phyloP scores from a whole-genome alignment of 2,113 vertebrate species.

The Cyprinodon tularosa region DNA sequence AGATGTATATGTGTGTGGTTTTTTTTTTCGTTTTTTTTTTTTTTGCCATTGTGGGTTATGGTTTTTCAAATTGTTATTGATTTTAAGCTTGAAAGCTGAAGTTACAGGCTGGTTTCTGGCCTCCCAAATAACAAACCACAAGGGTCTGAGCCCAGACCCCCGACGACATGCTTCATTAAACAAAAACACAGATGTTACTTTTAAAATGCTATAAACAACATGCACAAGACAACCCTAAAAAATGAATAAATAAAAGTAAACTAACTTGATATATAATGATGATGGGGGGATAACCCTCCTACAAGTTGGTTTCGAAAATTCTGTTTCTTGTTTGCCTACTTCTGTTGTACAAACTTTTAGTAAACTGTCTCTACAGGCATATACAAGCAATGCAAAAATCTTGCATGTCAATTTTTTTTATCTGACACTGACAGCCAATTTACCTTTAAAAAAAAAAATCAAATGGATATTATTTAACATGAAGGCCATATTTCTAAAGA shows the following conservation, averaged over 20 bases:
- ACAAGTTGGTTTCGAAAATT: not conserved
- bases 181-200: not conserved
- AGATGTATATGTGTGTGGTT: too few species aligned
- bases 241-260: not conserved
- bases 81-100: not conserved
- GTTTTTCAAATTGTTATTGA: not conserved
- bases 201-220: too few species aligned
- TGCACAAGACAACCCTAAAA: too few species aligned
- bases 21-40: too few species aligned
- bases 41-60: not conserved
- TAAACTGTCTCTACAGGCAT: not conserved
- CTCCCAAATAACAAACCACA: not conserved
- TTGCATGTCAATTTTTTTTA: too few species aligned
- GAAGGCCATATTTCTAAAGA: too few species aligned
- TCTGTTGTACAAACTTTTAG: not conserved
- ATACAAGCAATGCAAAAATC: too few species aligned
- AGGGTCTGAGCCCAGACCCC: not conserved
- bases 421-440: too few species aligned
- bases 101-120: not conserved
- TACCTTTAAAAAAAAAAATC: too few species aligned
- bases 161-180: not conserved
- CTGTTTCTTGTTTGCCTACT: not conserved
- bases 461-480: too few species aligned
- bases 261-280: not conserved
- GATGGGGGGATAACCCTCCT: not conserved